Base-by-base conservation (phyloP, 1,140 invertebrate species). In the Micrasema minimum region DNA sequence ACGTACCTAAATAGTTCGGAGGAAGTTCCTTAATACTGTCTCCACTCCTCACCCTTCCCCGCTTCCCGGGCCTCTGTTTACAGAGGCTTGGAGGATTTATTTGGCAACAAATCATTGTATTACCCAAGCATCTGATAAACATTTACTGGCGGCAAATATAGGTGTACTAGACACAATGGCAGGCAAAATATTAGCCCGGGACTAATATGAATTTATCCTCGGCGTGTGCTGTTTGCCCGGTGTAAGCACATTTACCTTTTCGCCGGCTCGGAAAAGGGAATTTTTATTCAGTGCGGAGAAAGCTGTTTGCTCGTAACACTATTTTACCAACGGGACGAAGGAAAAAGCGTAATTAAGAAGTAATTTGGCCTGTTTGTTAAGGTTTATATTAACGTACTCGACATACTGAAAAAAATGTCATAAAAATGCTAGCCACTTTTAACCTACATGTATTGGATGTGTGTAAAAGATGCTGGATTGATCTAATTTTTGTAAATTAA, bases 81-180 rank as follows among this genome's bases (percentile, higher is more conserved):
- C 73, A 75, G 61, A 75, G 73, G 73, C 73, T 72, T 65, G 43
- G 53, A 71, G 73, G 73, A 75, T 75, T 75, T 75, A 75, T 75
- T 75, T 66, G 73, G 73, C 59, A 71, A 75, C 73, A 75, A 75
- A 75, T 75, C 73, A 75, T 75, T 75, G 73, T 75, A 72, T 75
- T 72, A 75, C 73, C 66, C 65, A 57, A 65, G 69, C 69, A 75
- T 69, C 65, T 61, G 73, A 75, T 75, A 71, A 75, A 75, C 73
- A 75, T 75, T 75, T 75, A 75, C 73, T 71, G 53, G 61, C 46
- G 69, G 73, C 73, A 75, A 75, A 75, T 66, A 75, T 71, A 72
- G 73, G 69, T 72, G 73, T 72, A 72, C 69, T 74, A 69, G 65
- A 74, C 65, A 75, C 70, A 75, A 75, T 75, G 68, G 73, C 71